Conservation (phyloP, 2,888 invertebrate genomes). For the Resseliella maxima region DNA sequence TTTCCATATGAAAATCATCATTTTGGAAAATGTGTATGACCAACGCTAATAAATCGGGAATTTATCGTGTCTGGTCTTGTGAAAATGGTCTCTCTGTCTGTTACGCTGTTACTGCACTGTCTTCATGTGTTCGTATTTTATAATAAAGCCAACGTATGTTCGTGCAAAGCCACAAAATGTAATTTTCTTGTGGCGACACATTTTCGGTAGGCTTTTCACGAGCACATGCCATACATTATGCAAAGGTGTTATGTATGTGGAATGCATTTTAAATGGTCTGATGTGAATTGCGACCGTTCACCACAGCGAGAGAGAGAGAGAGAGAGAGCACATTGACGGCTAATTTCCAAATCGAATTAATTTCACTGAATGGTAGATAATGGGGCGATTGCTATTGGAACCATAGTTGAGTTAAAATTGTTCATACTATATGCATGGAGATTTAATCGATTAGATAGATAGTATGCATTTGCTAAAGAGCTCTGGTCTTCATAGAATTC, state of each 20-base stretch:
- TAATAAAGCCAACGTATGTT: background rate
- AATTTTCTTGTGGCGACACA: slow-evolving; percentile 47
- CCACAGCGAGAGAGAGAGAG: background rate
- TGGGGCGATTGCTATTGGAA: background rate
- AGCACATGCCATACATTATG: background rate
- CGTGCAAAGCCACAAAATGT: slow-evolving; percentile 30
- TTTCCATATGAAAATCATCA: background rate
- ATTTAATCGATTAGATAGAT: background rate
- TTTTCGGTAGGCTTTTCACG: background rate
- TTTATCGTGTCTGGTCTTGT: slow-evolving; percentile 10
- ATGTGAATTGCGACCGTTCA: background rate
- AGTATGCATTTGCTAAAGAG: no score
- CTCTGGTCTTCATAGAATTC: background rate
- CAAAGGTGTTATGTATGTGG: background rate
- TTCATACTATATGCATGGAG: background rate
- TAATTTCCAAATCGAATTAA: slow-evolving; percentile 27
- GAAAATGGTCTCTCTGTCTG: no score
- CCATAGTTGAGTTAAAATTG: background rate
- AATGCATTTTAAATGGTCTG: background rate
- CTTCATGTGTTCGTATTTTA: background rate
- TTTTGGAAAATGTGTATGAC: slow-evolving; percentile 1
- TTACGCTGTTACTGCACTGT: no score
- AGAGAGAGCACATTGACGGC: background rate
- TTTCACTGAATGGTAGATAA: slow-evolving; percentile 32
- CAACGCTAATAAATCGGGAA: slow-evolving; percentile 43